phyloP scores from a whole-genome alignment of 1,140 invertebrate genomes.

The Meteorus sp. region DNA sequence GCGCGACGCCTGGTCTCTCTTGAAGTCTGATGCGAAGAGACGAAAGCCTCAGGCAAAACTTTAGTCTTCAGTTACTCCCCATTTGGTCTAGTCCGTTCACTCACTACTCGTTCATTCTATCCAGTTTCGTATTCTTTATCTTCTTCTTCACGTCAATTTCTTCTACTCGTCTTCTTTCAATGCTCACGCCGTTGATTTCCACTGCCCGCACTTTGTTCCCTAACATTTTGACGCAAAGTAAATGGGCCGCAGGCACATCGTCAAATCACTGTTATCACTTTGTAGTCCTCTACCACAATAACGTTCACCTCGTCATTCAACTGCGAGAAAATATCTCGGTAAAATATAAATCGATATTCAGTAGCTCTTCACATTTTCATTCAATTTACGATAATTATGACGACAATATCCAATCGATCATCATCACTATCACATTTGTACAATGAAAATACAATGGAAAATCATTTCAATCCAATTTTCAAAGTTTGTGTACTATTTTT shows the following conservation, averaged over 20 bases:
- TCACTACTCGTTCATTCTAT: neutral
- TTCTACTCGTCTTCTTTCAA: neutral
- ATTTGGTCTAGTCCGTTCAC: neutral
- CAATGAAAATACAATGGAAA: too few species aligned
- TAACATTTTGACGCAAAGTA: slow-evolving; percentile 30
- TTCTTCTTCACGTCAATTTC: neutral
- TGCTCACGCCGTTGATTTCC: neutral
- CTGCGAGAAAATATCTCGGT: too few species aligned
- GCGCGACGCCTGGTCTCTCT: too few species aligned
- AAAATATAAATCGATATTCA: too few species aligned
- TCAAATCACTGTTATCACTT: slow-evolving; percentile 36
- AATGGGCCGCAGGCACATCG: slow-evolving; percentile 25
- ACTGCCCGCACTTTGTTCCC: slow-evolving; percentile 10
- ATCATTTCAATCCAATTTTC: too few species aligned
- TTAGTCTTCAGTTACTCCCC: neutral
- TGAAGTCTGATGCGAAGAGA: neutral
- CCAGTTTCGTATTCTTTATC: slow-evolving; percentile 3
- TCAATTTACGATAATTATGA: too few species aligned
- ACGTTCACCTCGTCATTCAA: neutral
- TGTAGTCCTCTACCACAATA: too few species aligned
- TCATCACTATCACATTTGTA: too few species aligned
- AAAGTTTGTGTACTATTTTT: too few species aligned
- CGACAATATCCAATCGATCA: too few species aligned
- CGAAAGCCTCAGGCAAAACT: slow-evolving; percentile 5
- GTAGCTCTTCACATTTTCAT: too few species aligned